Evolutionary conservation across 1,140 invertebrate species (phyloP).

Genomic region (Mya arenaria): DNA sequence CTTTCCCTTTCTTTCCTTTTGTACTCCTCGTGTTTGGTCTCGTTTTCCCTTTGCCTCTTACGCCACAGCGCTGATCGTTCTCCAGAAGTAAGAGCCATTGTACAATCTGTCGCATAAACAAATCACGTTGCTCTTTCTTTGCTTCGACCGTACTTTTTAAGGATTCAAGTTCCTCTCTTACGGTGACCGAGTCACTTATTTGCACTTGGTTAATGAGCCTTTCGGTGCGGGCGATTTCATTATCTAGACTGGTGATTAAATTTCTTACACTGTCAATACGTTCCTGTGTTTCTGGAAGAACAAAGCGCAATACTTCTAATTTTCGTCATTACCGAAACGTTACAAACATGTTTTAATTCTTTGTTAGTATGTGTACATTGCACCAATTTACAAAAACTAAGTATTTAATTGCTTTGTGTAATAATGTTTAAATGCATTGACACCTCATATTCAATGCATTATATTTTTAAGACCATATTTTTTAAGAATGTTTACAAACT

Average conservation of each 20-base stretch:
- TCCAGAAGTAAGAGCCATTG: slow-evolving; percentile 14
- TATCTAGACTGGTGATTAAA: background rate
- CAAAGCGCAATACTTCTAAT: no score
- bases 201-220: background rate
- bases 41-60: slow-evolving; percentile 7
- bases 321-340: no score
- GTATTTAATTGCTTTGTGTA: no score
- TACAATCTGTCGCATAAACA: background rate
- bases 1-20: slow-evolving; percentile 29
- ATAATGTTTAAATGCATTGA: no score
- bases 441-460: no score
- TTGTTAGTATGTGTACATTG: no score
- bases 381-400: no score
- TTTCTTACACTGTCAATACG: background rate
- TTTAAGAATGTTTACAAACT: no score
- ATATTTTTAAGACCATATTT: no score
- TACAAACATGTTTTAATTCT: no score
- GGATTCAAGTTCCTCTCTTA: background rate
- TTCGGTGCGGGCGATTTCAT: background rate
- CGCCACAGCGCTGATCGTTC: slow-evolving; percentile 18
- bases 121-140: background rate
- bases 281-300: background rate
- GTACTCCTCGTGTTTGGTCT: slow-evolving; percentile 14
- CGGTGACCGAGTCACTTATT: background rate
- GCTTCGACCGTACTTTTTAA: background rate